These are phyloP conservation scores for Dendrolimus pini DNA, from an alignment of 2,888 invertebrate species.

Conservation along the genomic window DNA sequence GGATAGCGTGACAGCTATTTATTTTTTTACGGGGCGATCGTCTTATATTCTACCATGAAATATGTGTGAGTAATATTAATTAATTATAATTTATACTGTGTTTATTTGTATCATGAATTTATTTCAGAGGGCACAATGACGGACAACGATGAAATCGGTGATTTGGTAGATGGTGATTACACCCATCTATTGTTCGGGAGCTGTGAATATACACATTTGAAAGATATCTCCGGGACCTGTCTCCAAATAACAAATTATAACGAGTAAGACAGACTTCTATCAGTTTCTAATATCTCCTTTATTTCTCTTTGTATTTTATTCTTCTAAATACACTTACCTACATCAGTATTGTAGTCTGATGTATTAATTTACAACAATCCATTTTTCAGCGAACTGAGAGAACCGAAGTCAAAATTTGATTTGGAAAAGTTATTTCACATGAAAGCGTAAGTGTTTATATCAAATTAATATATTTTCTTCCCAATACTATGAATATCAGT, in stretches of 20 bases:
- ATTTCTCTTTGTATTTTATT: too few relatives aligned
- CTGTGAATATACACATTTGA: slow-evolving; percentile 2
- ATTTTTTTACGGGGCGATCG: too few relatives aligned
- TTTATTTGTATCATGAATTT: not conserved
- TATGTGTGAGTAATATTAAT: too few relatives aligned
- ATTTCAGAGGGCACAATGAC: slow-evolving; percentile 3
- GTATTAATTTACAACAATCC: not conserved
- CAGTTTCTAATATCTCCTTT: too few relatives aligned
- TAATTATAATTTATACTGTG: not conserved
- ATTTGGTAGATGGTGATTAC: slow-evolving; percentile 8
- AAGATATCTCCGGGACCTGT: slow-evolving; percentile 12
- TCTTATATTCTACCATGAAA: too few relatives aligned
- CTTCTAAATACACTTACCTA: too few relatives aligned
- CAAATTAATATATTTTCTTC: too few relatives aligned
- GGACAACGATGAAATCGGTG: slow-evolving; percentile 1
- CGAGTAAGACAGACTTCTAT: slow-evolving; percentile 1
- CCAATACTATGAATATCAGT: too few relatives aligned
- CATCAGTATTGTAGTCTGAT: too few relatives aligned
- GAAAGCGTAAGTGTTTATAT: slow-evolving; percentile 1
- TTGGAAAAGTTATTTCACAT: slow-evolving; percentile 5
- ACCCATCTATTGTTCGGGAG: slow-evolving; percentile 8
- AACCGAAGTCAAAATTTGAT: not conserved
- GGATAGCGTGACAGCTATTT: too few relatives aligned
- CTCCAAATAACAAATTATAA: slow-evolving; percentile 6
- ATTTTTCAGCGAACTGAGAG: not conserved